Base-by-base conservation (phyloP, 2,797 vertebrate genomes). In the Argya squamiceps region DNA sequence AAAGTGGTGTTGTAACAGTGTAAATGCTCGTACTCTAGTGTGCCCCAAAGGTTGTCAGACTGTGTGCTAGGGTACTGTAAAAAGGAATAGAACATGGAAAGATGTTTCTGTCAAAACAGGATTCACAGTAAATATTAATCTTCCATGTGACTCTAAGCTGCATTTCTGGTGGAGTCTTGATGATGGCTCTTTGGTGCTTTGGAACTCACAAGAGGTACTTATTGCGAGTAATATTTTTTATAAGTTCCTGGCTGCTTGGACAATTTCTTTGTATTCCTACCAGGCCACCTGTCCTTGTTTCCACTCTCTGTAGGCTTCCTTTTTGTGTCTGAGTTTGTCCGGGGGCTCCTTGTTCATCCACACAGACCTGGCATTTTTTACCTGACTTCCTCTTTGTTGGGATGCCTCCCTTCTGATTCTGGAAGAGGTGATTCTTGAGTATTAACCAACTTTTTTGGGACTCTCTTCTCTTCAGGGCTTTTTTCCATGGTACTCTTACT, bases 91-190 rank as follows among this genome's bases (percentile, higher is more conserved):
- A 88, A 62, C 53, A 73, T 29, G 15, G 43, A 44, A 94, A 36
- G n/a, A 46, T 71, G 50, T 78, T 95, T 88, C 88, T 65, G 52
- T 94, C 58, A 78, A 81, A 93, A 82, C 22, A 92, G n/a, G 19
- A 41, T 84, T 81, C 14, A 56, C 4, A 19, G 55, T 78, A 81
- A 93, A 77, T 93, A 89, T 59, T 74, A 77, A 70, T 84, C 36
- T 86, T 75, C 36, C 10, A 2, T 56, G 32, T 39, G 32, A 81
- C 68, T 63, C 46, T 70, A 43, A 84, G 43, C 32, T 44, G 34
- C 41, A 13, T 83, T 73, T 86, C 55, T 78, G 63, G 15, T 46
- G 15, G 84, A 84, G 75, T 46, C 37, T 78, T 64, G 62, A 30
- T 74, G 68, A 65, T 84, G 59, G 52, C 32, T 81, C 34, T 81